phyloP scores from a whole-genome alignment of 1,140 invertebrate genomes.

The Drosophila repleta region DNA sequence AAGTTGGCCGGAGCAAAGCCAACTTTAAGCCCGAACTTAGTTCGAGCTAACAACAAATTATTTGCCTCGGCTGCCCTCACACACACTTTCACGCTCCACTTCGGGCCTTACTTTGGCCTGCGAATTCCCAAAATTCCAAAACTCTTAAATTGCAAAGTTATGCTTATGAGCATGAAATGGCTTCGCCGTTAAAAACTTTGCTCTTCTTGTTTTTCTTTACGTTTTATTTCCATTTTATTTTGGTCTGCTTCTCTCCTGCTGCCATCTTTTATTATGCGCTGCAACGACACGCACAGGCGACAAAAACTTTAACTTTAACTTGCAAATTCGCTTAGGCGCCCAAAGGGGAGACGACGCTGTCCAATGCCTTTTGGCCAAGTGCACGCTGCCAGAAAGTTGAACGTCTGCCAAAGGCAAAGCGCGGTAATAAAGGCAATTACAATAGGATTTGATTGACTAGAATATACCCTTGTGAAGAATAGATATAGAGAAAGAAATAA shows the following conservation, averaged over 20 bases:
- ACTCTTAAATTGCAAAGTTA: constrained; percentile 39
- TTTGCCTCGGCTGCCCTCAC: constrained; percentile 10
- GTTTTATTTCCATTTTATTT: neutral
- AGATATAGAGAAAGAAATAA: neutral
- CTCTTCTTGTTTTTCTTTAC: constrained; percentile 1
- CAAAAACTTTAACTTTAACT: constrained; percentile 36
- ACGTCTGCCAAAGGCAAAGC: constrained; percentile 32
- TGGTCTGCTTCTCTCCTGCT: constrained; percentile 2
- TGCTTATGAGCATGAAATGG: constrained; percentile 63
- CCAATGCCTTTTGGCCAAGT: constrained; percentile 13
- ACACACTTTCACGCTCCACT: constrained; percentile 30
- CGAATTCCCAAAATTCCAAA: constrained; percentile 28
- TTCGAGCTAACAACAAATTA: constrained; percentile 25
- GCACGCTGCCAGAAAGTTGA: constrained; percentile 35
- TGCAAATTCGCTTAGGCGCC: constrained; percentile 27
- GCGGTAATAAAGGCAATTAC: neutral
- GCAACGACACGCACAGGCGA: constrained; percentile 39
- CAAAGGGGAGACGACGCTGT: constrained; percentile 17
- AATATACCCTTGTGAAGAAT: neutral
- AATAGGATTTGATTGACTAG: neutral
- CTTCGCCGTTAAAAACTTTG: constrained; percentile 35
- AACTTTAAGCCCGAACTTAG: constrained; percentile 34
- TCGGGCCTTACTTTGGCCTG: constrained; percentile 22
- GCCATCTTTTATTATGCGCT: neutral
- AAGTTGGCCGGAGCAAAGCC: constrained; percentile 14